These are phyloP conservation scores for Drosophila takahashii DNA, from an alignment of 1,140 invertebrate genomes.

Conservation along the genomic window DNA sequence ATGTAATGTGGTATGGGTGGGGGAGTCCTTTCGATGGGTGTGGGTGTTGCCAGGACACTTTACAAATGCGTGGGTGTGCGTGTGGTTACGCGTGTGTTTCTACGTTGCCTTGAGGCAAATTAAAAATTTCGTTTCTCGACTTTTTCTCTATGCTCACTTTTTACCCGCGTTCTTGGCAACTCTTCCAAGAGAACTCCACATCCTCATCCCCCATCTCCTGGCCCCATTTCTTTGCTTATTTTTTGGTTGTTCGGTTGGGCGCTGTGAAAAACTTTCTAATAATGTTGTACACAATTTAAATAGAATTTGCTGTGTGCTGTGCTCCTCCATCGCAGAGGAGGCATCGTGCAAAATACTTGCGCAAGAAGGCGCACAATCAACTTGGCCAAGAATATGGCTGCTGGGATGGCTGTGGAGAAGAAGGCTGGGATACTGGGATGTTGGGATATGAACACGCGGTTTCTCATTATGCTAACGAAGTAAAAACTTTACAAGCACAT, in stretches of 20 bases:
- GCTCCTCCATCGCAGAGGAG: conserved; percentile 1
- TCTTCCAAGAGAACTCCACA: conserved; percentile 33
- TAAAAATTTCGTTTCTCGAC: conserved; percentile 82
- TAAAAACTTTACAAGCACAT: conserved; percentile 84
- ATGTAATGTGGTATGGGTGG: neutral
- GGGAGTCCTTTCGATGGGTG: neutral
- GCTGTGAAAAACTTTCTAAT: conserved; percentile 81
- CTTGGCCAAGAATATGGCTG: conserved; percentile 61
- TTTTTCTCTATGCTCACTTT: conserved; percentile 67
- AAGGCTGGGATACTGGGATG: conserved; percentile 18
- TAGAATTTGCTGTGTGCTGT: conserved; percentile 80
- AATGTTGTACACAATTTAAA: conserved; percentile 84
- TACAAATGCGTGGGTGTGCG: conserved; percentile 18
- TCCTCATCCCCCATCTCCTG: neutral
- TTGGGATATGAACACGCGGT: conserved; percentile 79
- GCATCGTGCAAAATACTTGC: conserved; percentile 67
- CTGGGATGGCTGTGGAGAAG: conserved; percentile 8
- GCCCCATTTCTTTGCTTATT: conserved; percentile 12
- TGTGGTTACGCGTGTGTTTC: conserved; percentile 36
- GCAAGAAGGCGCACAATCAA: conserved; percentile 68
- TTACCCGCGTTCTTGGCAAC: conserved; percentile 60
- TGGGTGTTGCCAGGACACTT: conserved; percentile 63
- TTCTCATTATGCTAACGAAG: conserved; percentile 84
- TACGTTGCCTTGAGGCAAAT: conserved; percentile 74
- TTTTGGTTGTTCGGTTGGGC: conserved; percentile 9